Base-by-base conservation (phyloP, 2,888 invertebrate species). In the Odontothrips loti region DNA sequence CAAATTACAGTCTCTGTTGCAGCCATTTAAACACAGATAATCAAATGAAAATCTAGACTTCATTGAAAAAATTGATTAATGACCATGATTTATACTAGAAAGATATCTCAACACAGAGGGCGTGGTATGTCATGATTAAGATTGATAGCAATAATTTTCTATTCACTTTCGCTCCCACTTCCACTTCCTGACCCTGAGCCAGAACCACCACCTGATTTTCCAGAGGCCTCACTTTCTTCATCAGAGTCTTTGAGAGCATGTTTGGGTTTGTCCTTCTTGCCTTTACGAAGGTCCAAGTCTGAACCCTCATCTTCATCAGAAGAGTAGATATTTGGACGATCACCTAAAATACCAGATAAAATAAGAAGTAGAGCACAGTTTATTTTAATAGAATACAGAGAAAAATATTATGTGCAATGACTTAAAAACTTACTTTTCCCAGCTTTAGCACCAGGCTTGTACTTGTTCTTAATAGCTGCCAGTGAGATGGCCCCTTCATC, bases 381-480 rank as follows among this genome's bases (percentile, higher is more conserved):
- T 80, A 75, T 79, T 47, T 47, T 68, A 79, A 82, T n/a, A 48
- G 3, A 79, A 51, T 47, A 23, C 20, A 78, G 12, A 82, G n/a
- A 47, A 81, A 12, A 51, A 27, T 12, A 58, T 29, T 27, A 47
- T n/a, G 43, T 17, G 15, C 15, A 79, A 79, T 20, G 79, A 81
- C 29, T n/a, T 29, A 29, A 58, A 81, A 34, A 82, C 81, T 80
- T 82, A 82, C 82, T 81, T 78, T 82, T 79, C 27, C 83, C 82
- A 81, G 82, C 80, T 82, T 83, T 84, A 27, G 82, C 80, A 58
- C 81, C 81, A 47, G 81, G 48, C 85, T 97, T 98, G 88, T 96
- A 97, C 86, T 95, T 95, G 88, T 95, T 97, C 88, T 98, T 98
- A 87, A 98, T 98, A 78, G 97, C 97, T 82, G 95, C 93, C 34